phyloP scores from a whole-genome alignment of 2,113 vertebrate genomes.

The Pycnonotus jocosus region DNA sequence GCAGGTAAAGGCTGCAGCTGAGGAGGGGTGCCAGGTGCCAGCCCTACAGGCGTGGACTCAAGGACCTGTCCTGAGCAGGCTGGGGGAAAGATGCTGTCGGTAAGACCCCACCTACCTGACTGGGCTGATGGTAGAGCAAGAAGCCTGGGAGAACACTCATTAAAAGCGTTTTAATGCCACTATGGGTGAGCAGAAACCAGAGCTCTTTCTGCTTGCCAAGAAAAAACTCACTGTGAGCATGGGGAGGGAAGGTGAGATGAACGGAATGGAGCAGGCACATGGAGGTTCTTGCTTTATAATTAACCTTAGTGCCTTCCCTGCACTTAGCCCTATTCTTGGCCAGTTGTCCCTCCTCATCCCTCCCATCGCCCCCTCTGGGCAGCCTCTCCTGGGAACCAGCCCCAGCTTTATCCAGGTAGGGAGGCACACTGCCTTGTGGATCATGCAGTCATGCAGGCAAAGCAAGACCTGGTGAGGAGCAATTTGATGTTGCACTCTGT shows the following conservation, averaged over 20 bases:
- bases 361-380: rapidly evolving
- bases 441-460: rapidly evolving
- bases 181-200: background rate
- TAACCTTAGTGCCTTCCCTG: background rate
- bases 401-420: background rate
- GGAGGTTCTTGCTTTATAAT: background rate
- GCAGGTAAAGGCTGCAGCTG: background rate
- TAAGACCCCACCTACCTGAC: background rate
- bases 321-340: background rate
- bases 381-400: background rate
- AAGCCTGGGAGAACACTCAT: background rate
- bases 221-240: rapidly evolving
- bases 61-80: background rate
- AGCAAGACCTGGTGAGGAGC: background rate
- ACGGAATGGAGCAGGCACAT: background rate
- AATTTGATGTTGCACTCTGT: background rate
- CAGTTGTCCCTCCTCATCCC: background rate
- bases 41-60: background rate
- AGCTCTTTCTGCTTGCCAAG: background rate
- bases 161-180: background rate
- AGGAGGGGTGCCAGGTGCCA: background rate
- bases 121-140: background rate
- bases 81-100: background rate
- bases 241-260: background rate
- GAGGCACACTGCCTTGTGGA: background rate